Conservation (phyloP, 2,888 invertebrate species). For the Rapana venosa region DNA sequence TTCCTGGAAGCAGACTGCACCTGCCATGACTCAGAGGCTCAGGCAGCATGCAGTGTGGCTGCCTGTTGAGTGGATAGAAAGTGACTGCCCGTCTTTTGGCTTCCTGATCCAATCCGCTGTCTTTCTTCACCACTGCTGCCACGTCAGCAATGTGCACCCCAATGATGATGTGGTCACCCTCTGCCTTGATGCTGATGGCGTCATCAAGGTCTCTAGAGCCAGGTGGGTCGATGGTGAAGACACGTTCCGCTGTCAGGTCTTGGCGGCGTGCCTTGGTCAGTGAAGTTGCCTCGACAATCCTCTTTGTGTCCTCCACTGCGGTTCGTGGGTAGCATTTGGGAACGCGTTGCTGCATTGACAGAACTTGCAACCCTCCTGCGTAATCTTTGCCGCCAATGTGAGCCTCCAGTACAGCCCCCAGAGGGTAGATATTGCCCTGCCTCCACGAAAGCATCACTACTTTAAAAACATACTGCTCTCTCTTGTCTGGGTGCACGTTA, state of each 20-base stretch:
- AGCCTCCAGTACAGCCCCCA: slow-evolving; percentile 58
- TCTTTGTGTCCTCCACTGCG: slow-evolving; percentile 25
- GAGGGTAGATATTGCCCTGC: slow-evolving; percentile 56
- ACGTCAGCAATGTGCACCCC: slow-evolving; percentile 67
- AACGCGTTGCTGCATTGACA: slow-evolving; percentile 45
- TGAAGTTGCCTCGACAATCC: neutral
- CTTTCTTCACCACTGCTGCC: slow-evolving; percentile 51
- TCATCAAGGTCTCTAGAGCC: slow-evolving; percentile 60
- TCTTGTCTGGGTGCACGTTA: slow-evolving; percentile 51
- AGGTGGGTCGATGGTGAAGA: slow-evolving; percentile 63
- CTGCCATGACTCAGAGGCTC: slow-evolving; percentile 57
- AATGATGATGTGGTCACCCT: slow-evolving; percentile 48
- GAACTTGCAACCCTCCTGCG: slow-evolving; percentile 40
- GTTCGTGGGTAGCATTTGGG: slow-evolving; percentile 38
- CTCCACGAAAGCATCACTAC: slow-evolving; percentile 58
- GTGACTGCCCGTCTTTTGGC: slow-evolving; percentile 57
- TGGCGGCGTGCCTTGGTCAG: slow-evolving; percentile 13
- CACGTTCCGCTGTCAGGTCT: slow-evolving; percentile 50
- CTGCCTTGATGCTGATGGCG: slow-evolving; percentile 55
- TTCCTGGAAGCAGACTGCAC: slow-evolving; percentile 58
- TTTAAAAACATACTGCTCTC: slow-evolving; percentile 57
- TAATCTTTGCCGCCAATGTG: slow-evolving; percentile 48
- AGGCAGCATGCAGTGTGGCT: slow-evolving; percentile 61
- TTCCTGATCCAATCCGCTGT: slow-evolving; percentile 57
- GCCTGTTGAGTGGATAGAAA: slow-evolving; percentile 53